Evolutionary conservation across 1,140 invertebrate species (phyloP).

Genomic region (Probaryconus sp.): DNA sequence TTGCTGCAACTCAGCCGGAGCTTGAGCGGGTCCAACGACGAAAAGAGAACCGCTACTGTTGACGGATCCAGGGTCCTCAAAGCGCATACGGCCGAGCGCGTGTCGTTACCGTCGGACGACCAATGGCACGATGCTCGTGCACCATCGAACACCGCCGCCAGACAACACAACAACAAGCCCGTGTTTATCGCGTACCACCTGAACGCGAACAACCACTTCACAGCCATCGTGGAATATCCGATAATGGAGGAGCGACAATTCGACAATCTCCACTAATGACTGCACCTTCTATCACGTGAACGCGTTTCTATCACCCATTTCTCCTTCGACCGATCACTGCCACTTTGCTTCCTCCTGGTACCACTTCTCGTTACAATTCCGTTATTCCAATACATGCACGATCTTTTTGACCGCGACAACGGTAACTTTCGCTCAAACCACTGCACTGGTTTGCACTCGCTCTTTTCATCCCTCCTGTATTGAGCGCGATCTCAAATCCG

Average conservation of each 20-base stretch:
- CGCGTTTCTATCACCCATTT: conserved; percentile 39
- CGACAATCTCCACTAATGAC: conserved; percentile 28
- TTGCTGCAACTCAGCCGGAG: conserved; percentile 88
- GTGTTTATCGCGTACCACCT: conserved; percentile 47
- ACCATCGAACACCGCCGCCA: conserved; percentile 43
- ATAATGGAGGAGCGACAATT: conserved; percentile 27
- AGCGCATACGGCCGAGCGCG: conserved; percentile 82
- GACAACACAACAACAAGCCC: conserved; percentile 55
- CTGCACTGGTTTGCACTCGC: conserved; percentile 25
- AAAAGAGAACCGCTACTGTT: conserved; percentile 82
- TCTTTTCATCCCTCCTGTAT: conserved; percentile 33
- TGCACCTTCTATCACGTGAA: conserved; percentile 59
- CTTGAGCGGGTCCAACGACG: conserved; percentile 83
- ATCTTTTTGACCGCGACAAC: conserved; percentile 6
- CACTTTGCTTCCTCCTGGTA: conserved; percentile 2
- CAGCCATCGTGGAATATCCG: conserved; percentile 59
- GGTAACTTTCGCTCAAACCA: conserved; percentile 6
- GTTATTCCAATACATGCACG: not conserved
- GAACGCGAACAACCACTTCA: conserved; percentile 59
- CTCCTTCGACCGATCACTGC: conserved; percentile 15
- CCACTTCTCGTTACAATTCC: conserved; percentile 33
- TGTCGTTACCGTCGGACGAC: conserved; percentile 81
- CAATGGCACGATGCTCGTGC: conserved; percentile 79
- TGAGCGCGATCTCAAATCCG: conserved; percentile 19
- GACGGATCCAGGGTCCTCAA: conserved; percentile 83